Base-by-base conservation (phyloP, 2,113 vertebrate genomes). In the Australoheros scitulus region DNA sequence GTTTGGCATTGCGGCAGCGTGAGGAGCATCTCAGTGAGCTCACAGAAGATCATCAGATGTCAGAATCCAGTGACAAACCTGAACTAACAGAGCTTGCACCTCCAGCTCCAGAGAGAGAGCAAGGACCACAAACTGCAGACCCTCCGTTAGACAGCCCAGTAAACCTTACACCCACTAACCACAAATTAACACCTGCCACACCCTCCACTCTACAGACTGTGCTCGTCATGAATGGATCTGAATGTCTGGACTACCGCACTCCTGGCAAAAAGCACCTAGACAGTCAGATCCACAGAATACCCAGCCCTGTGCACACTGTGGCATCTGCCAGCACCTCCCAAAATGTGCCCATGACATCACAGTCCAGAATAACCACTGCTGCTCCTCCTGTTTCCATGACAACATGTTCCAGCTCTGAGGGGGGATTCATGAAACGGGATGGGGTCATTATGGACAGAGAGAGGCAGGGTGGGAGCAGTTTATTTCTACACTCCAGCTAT, bases 161-260 rank as follows among this genome's bases (percentile, higher is more conserved):
- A 26, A 93, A 85, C 80, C 87, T 93, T 4, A 89, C 85, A 20
- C 91, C 90, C 60, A 76, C 87, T n/a, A 92, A 93, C 86, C 84
- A 89, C 11, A 89, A 93, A 7, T 82, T 87, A 77, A 61, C 89
- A 3, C 63, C 89, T 13, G 76, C 87, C 55, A 6, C 85, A 0
- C 89, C 89, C 84, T 87, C 94, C 2, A 61, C 87, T 18, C 90
- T 92, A 29, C 94, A 95, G 68, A 96, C 94, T 20, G 95, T 96
- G 52, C 85, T 96, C 1, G 95, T 96, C 83, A 95, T 96, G 94
- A 96, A 94, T 10, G 92, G 92, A 26, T 50, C 94, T 18, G 95
- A 96, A 72, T 95, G 94, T 81, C 85, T 95, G 79, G 95, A 96
- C 89, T 96, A 94, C 81, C 93, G 95, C 89, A 95, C 93, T 38